Evolutionary conservation across 2,113 vertebrate genomes (phyloP).

Genomic region (Sceloporus undulatus): DNA sequence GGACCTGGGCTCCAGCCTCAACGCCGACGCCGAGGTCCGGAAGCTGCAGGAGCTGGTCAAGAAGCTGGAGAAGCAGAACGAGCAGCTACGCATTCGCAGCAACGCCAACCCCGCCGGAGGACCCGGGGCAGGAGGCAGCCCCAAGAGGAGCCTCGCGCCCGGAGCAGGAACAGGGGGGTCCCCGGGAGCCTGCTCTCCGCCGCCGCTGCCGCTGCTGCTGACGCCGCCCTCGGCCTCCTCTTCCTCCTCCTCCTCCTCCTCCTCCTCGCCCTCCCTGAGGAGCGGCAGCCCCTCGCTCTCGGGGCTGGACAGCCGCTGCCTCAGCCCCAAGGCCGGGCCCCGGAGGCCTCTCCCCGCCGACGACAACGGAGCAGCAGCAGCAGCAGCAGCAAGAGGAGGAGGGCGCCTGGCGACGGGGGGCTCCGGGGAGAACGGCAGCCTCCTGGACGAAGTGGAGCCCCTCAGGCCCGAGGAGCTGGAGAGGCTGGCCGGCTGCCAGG

Average conservation of each 20-base stretch:
- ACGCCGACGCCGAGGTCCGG: constrained; percentile 95
- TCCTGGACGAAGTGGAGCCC: constrained; percentile 91
- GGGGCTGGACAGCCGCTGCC: constrained; percentile 77
- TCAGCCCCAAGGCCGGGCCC: constrained; percentile 78
- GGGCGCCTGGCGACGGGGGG: constrained; percentile 64
- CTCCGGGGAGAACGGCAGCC: constrained; percentile 73
- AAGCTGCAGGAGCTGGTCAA: constrained; percentile 98
- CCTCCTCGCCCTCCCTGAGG: constrained; percentile 70
- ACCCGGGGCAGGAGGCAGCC: too few relatives aligned
- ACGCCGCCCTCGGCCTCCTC: constrained; percentile 70
- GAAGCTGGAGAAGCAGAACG: constrained; percentile 96
- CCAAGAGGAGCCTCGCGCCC: too few relatives aligned
- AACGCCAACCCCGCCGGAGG: constrained; percentile 76
- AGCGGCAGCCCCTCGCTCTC: constrained; percentile 61
- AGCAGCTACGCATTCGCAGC: constrained; percentile 92
- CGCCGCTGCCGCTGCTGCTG: constrained; percentile 54
- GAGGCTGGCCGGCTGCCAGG: constrained; percentile 89
- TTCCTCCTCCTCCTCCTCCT: constrained; percentile 37
- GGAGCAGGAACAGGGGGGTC: not conserved
- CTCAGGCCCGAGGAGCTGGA: constrained; percentile 88
- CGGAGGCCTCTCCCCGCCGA: constrained; percentile 73
- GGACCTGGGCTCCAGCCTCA: constrained; percentile 94
- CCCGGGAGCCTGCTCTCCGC: constrained; percentile 73
- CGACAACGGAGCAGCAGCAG: constrained; percentile 71
- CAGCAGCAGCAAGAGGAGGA: constrained; percentile 66